Evolutionary conservation across 2,888 invertebrate genomes (phyloP).

Genomic region (Orchestes rusci): DNA sequence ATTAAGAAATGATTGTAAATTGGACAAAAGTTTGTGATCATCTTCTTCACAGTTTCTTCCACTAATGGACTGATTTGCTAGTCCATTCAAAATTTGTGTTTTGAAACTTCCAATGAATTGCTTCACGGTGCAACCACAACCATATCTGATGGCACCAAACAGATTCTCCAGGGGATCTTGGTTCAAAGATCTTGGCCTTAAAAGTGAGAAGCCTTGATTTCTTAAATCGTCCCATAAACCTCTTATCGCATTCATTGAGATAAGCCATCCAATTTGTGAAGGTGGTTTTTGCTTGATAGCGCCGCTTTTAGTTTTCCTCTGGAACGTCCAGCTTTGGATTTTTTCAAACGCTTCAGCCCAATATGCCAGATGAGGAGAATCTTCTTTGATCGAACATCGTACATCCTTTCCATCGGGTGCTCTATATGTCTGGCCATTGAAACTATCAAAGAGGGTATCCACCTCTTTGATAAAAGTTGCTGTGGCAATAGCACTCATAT

Average conservation of each 20-base stretch:
- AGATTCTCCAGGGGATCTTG: slow-evolving; percentile 18
- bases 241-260: slow-evolving; percentile 12
- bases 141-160: slow-evolving; percentile 14
- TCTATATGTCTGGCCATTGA: slow-evolving; percentile 19
- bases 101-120: neutral
- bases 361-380: neutral
- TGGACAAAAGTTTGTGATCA: neutral
- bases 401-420: neutral
- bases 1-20: neutral
- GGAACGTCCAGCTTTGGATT: slow-evolving; percentile 5
- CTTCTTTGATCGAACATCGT: neutral
- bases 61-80: neutral
- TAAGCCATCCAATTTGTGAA: slow-evolving; percentile 24
- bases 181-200: slow-evolving; percentile 10
- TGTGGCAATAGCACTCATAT: slow-evolving; percentile 14
- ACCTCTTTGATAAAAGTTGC: slow-evolving; percentile 24
- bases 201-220: neutral
- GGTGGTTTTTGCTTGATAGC: slow-evolving; percentile 18
- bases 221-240: slow-evolving; percentile 11
- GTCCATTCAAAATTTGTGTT: neutral
- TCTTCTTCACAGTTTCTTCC: neutral
- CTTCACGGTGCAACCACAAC: slow-evolving; percentile 10
- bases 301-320: slow-evolving; percentile 11
- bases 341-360: neutral
- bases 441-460: slow-evolving; percentile 31